Percentiles rank a stretch among this genome's conserved stretches.
These are phyloP conservation scores for Saxicola maurus DNA, from an alignment of 2,797 vertebrate species.

Conservation along the genomic window DNA sequence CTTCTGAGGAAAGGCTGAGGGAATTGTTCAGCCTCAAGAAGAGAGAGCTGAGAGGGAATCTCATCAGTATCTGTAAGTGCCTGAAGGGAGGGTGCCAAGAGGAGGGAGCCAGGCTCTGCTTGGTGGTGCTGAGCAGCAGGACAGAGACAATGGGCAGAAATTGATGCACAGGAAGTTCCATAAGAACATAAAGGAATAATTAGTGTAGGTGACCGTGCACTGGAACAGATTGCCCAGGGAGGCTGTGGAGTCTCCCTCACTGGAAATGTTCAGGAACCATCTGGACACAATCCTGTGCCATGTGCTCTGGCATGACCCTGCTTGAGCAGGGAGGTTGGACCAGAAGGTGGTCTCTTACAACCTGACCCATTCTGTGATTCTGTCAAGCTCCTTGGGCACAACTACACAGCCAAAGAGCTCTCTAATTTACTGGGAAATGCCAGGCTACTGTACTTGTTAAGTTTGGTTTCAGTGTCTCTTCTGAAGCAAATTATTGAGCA, in stretches of 20 bases:
- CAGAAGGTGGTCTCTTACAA: not conserved
- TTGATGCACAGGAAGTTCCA: not conserved
- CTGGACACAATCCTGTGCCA: not conserved
- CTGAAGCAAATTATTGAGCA: not conserved
- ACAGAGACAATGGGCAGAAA: too few species aligned
- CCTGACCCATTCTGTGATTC: not conserved
- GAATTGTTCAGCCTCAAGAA: too few species aligned
- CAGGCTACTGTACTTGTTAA: not conserved
- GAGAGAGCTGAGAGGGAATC: too few species aligned
- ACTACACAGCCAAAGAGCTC: rapidly evolving
- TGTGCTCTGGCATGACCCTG: not conserved
- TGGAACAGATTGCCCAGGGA: not conserved
- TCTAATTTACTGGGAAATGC: not conserved
- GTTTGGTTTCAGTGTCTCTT: not conserved
- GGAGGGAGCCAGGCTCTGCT: too few species aligned
- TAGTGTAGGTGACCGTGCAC: too few species aligned
- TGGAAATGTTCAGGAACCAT: rapidly evolving
- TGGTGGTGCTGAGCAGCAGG: too few species aligned
- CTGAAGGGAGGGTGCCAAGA: too few species aligned
- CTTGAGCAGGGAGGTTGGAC: not conserved
- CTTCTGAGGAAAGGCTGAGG: too few species aligned
- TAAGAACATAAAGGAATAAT: too few species aligned
- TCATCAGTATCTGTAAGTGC: too few species aligned
- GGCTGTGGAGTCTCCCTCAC: rapidly evolving
- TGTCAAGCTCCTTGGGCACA: not conserved